phyloP scores from a whole-genome alignment of 2,888 invertebrate genomes.

The Synanthedon formicaeformis region DNA sequence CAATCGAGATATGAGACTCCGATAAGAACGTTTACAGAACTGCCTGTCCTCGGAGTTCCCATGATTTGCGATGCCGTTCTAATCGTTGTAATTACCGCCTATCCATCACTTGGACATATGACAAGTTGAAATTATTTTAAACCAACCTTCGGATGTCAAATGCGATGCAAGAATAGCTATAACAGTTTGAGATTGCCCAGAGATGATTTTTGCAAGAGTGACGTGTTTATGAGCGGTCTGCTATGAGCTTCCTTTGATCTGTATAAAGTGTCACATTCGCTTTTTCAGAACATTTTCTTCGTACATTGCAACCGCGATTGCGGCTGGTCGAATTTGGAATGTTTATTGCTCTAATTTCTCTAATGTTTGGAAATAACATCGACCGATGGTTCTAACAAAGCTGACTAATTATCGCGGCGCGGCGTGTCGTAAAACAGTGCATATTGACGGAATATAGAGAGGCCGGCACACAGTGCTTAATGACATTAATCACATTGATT shows the following conservation, averaged over 20 bases:
- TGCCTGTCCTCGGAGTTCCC: conserved; percentile 59
- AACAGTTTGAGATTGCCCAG: conserved; percentile 55
- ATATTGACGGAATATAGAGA: conserved; percentile 72
- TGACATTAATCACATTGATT: conserved; percentile 72
- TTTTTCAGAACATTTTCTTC: conserved; percentile 23
- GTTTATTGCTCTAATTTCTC: conserved; percentile 40
- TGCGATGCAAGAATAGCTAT: conserved; percentile 11
- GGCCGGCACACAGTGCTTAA: conserved; percentile 71
- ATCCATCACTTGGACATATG: conserved; percentile 62
- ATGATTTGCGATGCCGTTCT: conserved; percentile 66
- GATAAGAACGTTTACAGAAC: conserved; percentile 62
- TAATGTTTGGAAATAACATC: conserved; percentile 17
- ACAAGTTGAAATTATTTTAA: conserved; percentile 48
- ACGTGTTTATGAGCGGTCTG: conserved; percentile 58
- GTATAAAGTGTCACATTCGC: conserved; percentile 37
- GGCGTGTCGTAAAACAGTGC: conserved; percentile 70
- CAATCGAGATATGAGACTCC: conserved; percentile 57
- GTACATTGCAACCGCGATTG: conserved; percentile 23
- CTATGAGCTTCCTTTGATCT: conserved; percentile 61
- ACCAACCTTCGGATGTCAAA: conserved; percentile 34
- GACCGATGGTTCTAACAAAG: conserved; percentile 61
- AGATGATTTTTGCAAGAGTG: conserved; percentile 57
- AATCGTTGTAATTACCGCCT: conserved; percentile 64
- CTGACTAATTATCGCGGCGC: conserved; percentile 69
- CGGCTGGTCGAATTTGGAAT: conserved; percentile 20